These are phyloP conservation scores for Etheostoma spectabile DNA, from an alignment of 2,113 vertebrate genomes.

Conservation along the genomic window DNA sequence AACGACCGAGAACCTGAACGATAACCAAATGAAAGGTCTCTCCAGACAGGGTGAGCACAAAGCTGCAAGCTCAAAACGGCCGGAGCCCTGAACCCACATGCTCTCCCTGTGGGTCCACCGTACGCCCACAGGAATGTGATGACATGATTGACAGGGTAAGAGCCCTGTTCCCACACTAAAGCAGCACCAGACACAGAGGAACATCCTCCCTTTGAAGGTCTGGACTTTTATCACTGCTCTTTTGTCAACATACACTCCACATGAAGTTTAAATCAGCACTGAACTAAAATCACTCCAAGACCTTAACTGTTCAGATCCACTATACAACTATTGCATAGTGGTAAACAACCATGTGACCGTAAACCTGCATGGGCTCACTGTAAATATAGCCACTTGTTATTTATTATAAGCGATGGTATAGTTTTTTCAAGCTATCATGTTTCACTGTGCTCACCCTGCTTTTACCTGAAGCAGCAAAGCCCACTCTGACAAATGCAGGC, in stretches of 20 bases:
- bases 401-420: background rate
- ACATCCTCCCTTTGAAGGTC: slow-evolving; percentile 47
- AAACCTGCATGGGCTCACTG: slow-evolving; percentile 6
- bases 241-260: slow-evolving; percentile 37
- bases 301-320: slow-evolving; percentile 6
- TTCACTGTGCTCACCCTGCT: slow-evolving; percentile 4
- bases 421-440: slow-evolving; percentile 18
- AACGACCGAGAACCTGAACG: slow-evolving; percentile 69
- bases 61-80: slow-evolving; percentile 42
- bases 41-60: slow-evolving; percentile 47
- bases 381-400: slow-evolving; percentile 33
- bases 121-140: slow-evolving; percentile 64
- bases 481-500: background rate
- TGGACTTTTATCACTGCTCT: slow-evolving; percentile 25
- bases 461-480: slow-evolving; percentile 20
- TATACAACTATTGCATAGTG: background rate
- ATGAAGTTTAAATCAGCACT: slow-evolving; percentile 34
- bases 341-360: background rate
- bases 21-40: slow-evolving; percentile 64
- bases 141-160: slow-evolving; percentile 59
- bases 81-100: slow-evolving; percentile 55
- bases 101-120: slow-evolving; percentile 45
- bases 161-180: slow-evolving; percentile 49
- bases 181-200: slow-evolving; percentile 42
- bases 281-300: slow-evolving; percentile 13